Percentiles rank a stretch among this genome's conserved stretches.
These are phyloP conservation scores for Isaurus tuberculatus DNA, from an alignment of 92 coral and sea anemone species.

Conservation along the genomic window DNA sequence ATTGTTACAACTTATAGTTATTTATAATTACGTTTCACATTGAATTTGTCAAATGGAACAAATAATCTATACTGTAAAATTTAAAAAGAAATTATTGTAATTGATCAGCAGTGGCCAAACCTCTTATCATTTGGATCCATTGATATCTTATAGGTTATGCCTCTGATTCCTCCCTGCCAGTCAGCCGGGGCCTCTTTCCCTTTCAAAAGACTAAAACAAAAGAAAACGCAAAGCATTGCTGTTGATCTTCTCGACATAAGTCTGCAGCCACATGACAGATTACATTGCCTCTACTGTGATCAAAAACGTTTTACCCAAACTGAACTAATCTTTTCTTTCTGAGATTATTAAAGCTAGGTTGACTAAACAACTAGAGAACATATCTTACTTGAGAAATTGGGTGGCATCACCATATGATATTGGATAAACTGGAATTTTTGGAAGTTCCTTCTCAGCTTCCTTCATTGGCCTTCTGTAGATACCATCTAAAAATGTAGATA, in stretches of 20 bases:
- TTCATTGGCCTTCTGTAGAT: constrained; percentile 66
- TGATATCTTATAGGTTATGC: constrained; percentile 56
- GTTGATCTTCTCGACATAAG: too few species aligned
- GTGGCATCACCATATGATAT: constrained; percentile 79
- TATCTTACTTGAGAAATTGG: constrained; percentile 63
- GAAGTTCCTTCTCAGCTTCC: constrained; percentile 50
- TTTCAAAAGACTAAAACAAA: constrained; percentile 52
- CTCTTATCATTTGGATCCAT: constrained; percentile 65
- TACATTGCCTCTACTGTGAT: too few species aligned
- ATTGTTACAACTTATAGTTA: too few species aligned
- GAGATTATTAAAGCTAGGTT: neutral
- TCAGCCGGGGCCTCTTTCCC: constrained; percentile 65
- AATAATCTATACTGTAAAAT: too few species aligned
- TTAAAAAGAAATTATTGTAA: too few species aligned
- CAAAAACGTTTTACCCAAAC: too few species aligned
- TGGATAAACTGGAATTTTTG: constrained; percentile 82
- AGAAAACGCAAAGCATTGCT: neutral
- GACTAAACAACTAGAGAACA: neutral
- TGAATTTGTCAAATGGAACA: too few species aligned
- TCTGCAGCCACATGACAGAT: too few species aligned
- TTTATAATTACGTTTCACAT: too few species aligned
- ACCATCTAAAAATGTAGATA: constrained; percentile 54
- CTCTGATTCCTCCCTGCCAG: constrained; percentile 84
- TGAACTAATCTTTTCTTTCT: neutral
- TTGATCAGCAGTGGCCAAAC: constrained; percentile 27